Evolutionary conservation across 2,888 invertebrate species (phyloP).

Genomic region (Deroplatys truncata): DNA sequence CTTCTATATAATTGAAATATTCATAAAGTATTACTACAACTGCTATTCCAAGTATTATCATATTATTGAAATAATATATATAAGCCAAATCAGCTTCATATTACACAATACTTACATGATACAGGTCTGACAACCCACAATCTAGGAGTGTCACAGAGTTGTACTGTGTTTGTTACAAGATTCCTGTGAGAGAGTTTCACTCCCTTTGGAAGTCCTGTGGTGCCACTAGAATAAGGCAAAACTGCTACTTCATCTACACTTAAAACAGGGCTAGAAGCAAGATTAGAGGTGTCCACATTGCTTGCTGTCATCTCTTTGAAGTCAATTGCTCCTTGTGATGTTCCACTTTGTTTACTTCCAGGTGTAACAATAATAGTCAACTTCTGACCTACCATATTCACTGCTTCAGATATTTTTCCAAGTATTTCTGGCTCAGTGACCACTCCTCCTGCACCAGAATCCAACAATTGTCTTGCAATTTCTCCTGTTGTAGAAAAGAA

Average conservation of each 20-base stretch:
- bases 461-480: conserved; percentile 58
- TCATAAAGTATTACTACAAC: too few relatives aligned
- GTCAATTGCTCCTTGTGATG: neutral
- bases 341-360: neutral
- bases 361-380: neutral
- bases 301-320: neutral
- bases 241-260: conserved; percentile 54
- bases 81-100: too few relatives aligned
- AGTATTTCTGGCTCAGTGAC: conserved; percentile 57
- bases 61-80: too few relatives aligned
- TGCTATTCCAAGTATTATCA: too few relatives aligned
- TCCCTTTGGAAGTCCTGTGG: conserved; percentile 78
- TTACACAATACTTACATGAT: neutral
- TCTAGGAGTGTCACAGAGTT: conserved; percentile 40
- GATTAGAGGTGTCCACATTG: neutral
- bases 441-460: conserved; percentile 60
- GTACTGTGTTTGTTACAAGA: conserved; percentile 48
- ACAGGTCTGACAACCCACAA: neutral
- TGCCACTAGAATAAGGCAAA: conserved; percentile 80
- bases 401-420: conserved; percentile 35
- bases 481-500: conserved; percentile 48
- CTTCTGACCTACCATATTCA: neutral
- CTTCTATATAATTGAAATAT: too few relatives aligned
- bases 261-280: conserved; percentile 31
- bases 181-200: conserved; percentile 62